phyloP scores from a whole-genome alignment of 2,797 vertebrate genomes.

The Margarornis squamiger region DNA sequence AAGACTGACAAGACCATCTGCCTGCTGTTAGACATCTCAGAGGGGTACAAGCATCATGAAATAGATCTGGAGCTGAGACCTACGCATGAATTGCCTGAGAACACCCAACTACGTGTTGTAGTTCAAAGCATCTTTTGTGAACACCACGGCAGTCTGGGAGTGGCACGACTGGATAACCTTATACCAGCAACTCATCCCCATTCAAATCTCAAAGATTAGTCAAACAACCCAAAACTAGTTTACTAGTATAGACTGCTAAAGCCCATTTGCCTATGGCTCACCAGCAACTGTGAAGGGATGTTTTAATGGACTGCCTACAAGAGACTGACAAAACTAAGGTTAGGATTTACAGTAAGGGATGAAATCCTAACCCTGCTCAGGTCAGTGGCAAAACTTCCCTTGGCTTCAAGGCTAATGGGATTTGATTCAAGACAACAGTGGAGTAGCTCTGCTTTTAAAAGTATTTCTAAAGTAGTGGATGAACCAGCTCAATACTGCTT shows the following conservation, averaged over 20 bases:
- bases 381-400: not conserved
- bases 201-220: not conserved
- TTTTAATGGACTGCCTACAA: not conserved
- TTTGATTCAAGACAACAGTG: not conserved
- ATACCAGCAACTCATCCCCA: not conserved
- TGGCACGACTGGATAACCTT: not conserved
- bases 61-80: not conserved
- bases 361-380: not conserved
- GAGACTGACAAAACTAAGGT: not conserved
- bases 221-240: not conserved
- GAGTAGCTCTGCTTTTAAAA: not conserved
- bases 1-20: not conserved
- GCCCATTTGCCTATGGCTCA: not conserved
- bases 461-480: not conserved
- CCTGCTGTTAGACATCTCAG: not conserved
- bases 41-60: not conserved
- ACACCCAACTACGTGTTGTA: fast-evolving
- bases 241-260: not conserved
- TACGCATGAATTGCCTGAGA: not conserved
- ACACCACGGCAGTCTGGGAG: not conserved
- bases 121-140: not conserved
- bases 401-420: not conserved
- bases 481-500: not conserved
- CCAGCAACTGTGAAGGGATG: not conserved
- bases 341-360: not conserved